These are phyloP conservation scores for Hyles vespertilio DNA, from an alignment of 1,140 invertebrate species.

Conservation along the genomic window DNA sequence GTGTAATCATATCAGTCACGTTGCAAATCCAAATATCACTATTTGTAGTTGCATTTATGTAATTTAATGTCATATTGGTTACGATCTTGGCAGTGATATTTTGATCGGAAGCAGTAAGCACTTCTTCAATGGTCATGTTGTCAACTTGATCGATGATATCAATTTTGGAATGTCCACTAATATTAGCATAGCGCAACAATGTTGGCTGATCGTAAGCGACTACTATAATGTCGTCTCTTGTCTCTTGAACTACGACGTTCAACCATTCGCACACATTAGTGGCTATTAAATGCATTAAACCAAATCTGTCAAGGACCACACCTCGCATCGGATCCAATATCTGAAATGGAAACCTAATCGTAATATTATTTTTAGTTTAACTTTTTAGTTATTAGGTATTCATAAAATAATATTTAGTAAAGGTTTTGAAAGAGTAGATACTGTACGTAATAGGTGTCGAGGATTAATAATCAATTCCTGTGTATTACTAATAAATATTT, in stretches of 20 bases:
- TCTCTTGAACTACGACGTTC: conserved; percentile 79
- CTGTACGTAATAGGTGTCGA: too few species aligned
- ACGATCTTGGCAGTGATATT: conserved; percentile 24
- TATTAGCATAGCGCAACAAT: conserved; percentile 45
- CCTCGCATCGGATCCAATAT: conserved; percentile 67
- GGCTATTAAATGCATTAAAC: conserved; percentile 78
- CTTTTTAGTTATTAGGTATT: too few species aligned
- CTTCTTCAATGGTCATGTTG: conserved; percentile 33
- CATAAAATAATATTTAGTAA: too few species aligned
- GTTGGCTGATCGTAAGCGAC: conserved; percentile 49
- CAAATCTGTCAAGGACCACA: conserved; percentile 77
- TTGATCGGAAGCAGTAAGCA: conserved; percentile 7
- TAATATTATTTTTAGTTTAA: neutral
- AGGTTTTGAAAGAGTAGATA: too few species aligned
- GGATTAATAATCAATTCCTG: too few species aligned
- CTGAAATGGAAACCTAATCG: conserved; percentile 32
- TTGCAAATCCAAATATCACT: conserved; percentile 54
- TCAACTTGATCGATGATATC: conserved; percentile 34
- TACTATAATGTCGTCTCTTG: conserved; percentile 77
- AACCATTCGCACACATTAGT: conserved; percentile 82
- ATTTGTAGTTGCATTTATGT: conserved; percentile 28
- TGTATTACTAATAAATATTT: too few species aligned
- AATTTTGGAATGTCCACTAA: conserved; percentile 34
- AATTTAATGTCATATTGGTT: conserved; percentile 25
- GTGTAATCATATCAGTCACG: conserved; percentile 77